Evolutionary conservation across 2,113 vertebrate genomes (phyloP).

Genomic region (Thunnus thynnus): DNA sequence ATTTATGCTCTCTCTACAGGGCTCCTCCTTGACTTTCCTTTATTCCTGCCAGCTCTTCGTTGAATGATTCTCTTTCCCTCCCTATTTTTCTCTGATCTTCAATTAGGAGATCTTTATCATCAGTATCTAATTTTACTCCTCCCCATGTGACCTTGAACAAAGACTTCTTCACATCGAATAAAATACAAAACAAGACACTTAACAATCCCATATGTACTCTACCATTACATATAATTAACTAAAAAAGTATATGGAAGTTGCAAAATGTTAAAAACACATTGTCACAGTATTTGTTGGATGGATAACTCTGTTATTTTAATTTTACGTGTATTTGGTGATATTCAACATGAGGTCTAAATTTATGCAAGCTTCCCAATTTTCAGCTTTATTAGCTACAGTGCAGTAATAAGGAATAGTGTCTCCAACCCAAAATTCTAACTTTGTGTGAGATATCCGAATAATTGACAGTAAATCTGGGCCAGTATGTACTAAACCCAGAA

Average conservation of each 20-base stretch:
- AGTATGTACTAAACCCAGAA: constrained; percentile 52
- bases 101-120: constrained; percentile 24
- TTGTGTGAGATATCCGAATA: constrained; percentile 26
- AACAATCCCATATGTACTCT: not conserved
- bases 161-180: constrained; percentile 17
- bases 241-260: too few relatives aligned
- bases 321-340: not conserved
- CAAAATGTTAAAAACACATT: too few relatives aligned
- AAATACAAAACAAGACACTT: constrained; percentile 22
- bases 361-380: not conserved
- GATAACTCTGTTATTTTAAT: too few relatives aligned
- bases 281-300: too few relatives aligned
- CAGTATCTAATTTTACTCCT: not conserved
- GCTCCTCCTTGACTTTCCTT: not conserved
- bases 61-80: not conserved
- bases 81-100: constrained; percentile 21
- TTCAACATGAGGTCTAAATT: constrained; percentile 1
- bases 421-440: constrained; percentile 35
- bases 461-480: constrained; percentile 64
- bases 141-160: constrained; percentile 3
- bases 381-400: constrained; percentile 5
- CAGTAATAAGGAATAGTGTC: constrained; percentile 7
- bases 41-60: not conserved
- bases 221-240: not conserved
- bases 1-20: not conserved